Conservation (phyloP, 2,113 vertebrate species). For the Xiphorhynchus elegans region DNA sequence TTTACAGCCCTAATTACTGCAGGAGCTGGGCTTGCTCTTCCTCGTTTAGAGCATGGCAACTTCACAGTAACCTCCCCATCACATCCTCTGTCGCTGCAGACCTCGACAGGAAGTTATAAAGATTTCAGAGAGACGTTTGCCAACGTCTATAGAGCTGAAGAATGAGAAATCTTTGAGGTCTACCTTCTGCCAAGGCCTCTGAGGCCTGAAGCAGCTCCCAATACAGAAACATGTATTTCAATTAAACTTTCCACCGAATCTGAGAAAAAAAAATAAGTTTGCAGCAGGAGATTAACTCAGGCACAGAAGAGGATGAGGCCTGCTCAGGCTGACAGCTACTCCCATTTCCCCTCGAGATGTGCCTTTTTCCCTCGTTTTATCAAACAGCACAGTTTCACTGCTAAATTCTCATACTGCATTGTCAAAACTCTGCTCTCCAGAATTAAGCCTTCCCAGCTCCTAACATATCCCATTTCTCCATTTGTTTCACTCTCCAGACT, state of each 20-base stretch:
- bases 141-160: not conserved
- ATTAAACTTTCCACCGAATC: not conserved
- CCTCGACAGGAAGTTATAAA: not conserved
- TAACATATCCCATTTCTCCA: not conserved
- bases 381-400: not conserved
- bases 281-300: not conserved
- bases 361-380: not conserved
- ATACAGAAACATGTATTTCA: not conserved
- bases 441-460: not conserved
- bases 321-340: not conserved
- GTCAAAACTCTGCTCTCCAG: not conserved
- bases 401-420: not conserved
- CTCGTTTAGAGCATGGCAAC: not conserved
- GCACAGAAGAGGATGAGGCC: not conserved
- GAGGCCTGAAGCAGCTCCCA: not conserved
- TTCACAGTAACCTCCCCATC: not conserved
- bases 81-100: not conserved
- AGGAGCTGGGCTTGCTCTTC: not conserved
- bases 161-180: not conserved
- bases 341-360: not conserved
- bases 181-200: not conserved
- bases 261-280: not conserved
- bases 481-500: not conserved
- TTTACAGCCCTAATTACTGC: not conserved
- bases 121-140: not conserved